These are phyloP conservation scores for Girardinichthys multiradiatus DNA, from an alignment of 2,113 vertebrate species.

Conservation along the genomic window DNA sequence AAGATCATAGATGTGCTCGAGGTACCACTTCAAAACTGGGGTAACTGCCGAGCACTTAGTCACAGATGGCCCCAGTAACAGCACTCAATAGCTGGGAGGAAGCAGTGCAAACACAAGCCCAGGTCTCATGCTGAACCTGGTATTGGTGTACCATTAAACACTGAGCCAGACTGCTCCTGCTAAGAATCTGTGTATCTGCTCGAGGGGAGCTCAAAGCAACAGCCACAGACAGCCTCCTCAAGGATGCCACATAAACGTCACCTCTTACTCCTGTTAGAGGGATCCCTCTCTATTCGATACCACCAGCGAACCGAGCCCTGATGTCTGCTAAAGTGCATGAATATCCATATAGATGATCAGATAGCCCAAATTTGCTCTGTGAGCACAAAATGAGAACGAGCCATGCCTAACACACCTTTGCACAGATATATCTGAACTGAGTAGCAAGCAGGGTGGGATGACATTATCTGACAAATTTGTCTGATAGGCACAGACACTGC, in stretches of 20 bases:
- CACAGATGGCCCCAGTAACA: conserved; percentile 71
- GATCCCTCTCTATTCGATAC: conserved; percentile 41
- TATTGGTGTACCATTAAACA: conserved; percentile 74
- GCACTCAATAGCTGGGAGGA: conserved; percentile 72
- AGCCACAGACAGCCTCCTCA: conserved; percentile 73
- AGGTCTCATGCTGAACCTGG: conserved; percentile 54
- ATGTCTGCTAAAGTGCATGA: conserved; percentile 36
- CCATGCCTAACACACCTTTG: conserved; percentile 30
- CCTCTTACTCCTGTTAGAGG: conserved; percentile 69
- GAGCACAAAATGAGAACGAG: conserved; percentile 17
- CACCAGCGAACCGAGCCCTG: conserved; percentile 47
- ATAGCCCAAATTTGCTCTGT: conserved; percentile 9
- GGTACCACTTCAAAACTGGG: conserved; percentile 70
- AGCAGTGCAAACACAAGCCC: conserved; percentile 64
- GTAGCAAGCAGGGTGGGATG: conserved; percentile 18
- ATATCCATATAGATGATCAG: conserved; percentile 49
- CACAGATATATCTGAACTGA: conserved; percentile 16
- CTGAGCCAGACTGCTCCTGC: conserved; percentile 71
- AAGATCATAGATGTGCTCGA: conserved; percentile 75
- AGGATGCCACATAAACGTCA: conserved; percentile 69
- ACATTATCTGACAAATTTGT: conserved; percentile 45
- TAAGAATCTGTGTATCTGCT: conserved; percentile 83
- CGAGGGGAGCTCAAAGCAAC: conserved; percentile 82
- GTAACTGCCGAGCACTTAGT: conserved; percentile 76
- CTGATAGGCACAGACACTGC: conserved; percentile 37